Percentiles rank a stretch among this genome's conserved stretches.
These are phyloP conservation scores for Thalassoma bifasciatum DNA, from an alignment of 2,113 vertebrate species.

Conservation along the genomic window DNA sequence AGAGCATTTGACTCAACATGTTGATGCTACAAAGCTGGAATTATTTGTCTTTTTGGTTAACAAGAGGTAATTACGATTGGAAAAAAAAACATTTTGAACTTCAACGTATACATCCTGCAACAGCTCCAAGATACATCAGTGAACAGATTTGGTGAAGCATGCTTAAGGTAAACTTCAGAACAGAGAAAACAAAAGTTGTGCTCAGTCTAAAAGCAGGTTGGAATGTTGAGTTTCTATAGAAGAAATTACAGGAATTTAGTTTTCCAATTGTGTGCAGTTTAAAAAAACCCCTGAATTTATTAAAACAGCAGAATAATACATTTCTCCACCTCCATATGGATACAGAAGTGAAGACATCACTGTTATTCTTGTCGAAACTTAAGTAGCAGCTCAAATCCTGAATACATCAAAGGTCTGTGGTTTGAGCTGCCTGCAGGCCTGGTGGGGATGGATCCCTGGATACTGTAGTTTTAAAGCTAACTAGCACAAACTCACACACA, in stretches of 20 bases:
- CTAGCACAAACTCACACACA: background rate
- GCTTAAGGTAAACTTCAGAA: no score
- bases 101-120: background rate
- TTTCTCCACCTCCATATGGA: background rate
- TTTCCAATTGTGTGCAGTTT: background rate
- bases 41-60: background rate
- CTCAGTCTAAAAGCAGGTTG: no score
- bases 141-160: background rate
- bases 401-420: conserved; percentile 35
- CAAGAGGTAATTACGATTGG: background rate
- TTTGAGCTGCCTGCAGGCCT: conserved; percentile 31
- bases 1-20: background rate
- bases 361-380: conserved; percentile 33
- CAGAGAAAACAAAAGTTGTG: no score
- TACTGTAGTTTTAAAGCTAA: conserved; percentile 1
- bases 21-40: no score
- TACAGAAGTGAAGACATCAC: conserved; percentile 20
- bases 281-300: background rate
- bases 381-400: conserved; percentile 31
- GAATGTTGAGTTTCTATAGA: no score
- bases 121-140: background rate
- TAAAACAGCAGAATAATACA: background rate
- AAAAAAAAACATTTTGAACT: background rate
- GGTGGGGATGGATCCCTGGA: conserved; percentile 21
- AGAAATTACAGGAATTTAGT: background rate